Conservation (phyloP, 2,797 vertebrate species). For the Onychomys torridus region DNA sequence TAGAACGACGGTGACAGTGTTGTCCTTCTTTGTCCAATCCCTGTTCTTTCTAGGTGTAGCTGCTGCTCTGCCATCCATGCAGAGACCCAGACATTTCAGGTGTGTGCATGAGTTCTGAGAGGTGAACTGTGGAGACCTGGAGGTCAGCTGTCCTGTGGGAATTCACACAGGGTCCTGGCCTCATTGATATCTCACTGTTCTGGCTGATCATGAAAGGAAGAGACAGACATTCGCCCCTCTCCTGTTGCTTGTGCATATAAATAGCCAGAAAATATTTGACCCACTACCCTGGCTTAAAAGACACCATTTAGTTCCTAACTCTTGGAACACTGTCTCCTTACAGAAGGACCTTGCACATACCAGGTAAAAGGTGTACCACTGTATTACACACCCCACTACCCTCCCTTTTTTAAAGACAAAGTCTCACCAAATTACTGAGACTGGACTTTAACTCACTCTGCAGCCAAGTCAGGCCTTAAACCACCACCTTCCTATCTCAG, state of each 20-base stretch:
- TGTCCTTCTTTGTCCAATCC: background rate
- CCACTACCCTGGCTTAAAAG: background rate
- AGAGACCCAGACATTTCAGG: background rate
- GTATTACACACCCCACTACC: fast-evolving
- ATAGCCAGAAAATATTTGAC: background rate
- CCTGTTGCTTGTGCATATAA: background rate
- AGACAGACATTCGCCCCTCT: background rate
- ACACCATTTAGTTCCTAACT: background rate
- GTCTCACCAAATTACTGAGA: background rate
- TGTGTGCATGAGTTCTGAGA: background rate
- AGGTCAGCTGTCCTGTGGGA: background rate
- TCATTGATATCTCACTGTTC: background rate
- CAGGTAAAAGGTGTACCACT: background rate
- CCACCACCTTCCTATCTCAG: background rate
- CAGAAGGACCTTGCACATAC: background rate
- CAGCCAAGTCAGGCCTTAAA: background rate
- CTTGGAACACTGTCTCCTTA: background rate
- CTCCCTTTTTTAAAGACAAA: background rate
- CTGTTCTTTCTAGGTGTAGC: background rate
- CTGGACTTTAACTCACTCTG: background rate
- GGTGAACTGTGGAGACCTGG: background rate
- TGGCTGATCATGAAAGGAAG: background rate
- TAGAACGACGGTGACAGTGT: background rate
- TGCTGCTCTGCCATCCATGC: background rate
- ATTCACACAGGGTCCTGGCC: background rate